These are phyloP conservation scores for Thomomys bottae DNA, from an alignment of 2,113 vertebrate species.

Conservation along the genomic window DNA sequence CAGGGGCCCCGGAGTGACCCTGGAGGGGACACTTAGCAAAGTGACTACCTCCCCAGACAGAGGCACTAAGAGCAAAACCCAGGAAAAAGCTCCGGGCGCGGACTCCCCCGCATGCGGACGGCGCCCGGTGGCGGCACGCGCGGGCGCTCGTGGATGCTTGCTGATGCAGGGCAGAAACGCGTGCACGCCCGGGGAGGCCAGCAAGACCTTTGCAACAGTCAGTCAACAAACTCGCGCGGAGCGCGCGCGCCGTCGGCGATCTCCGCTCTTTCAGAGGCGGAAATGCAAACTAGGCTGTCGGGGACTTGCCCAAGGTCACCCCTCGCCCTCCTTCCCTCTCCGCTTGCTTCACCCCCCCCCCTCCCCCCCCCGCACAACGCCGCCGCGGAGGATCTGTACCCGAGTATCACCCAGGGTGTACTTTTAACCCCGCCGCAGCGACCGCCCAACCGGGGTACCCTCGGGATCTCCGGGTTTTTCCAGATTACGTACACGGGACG, in stretches of 20 bases:
- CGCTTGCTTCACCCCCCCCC: too few relatives aligned
- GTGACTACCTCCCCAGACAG: background rate
- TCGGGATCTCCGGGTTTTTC: background rate
- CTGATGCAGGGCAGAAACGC: background rate
- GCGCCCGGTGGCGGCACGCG: background rate
- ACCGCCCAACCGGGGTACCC: background rate
- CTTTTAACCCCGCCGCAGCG: background rate
- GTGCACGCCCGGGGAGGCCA: background rate
- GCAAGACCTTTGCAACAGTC: background rate
- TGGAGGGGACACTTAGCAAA: background rate
- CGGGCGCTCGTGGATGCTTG: background rate
- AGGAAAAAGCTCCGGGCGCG: background rate
- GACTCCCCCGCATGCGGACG: background rate
- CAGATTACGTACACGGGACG: background rate
- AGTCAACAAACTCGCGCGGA: background rate
- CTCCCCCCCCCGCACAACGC: background rate
- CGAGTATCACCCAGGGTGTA: background rate
- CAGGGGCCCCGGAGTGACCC: background rate
- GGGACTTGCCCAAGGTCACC: background rate
- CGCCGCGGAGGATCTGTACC: background rate
- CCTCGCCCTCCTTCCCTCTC: too few relatives aligned
- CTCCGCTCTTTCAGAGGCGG: background rate
- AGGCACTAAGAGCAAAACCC: background rate
- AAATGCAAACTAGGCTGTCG: background rate
- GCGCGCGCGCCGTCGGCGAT: background rate